Evolutionary conservation across 2,797 vertebrate genomes (phyloP).

Genomic region (Tachyglossus aculeatus): DNA sequence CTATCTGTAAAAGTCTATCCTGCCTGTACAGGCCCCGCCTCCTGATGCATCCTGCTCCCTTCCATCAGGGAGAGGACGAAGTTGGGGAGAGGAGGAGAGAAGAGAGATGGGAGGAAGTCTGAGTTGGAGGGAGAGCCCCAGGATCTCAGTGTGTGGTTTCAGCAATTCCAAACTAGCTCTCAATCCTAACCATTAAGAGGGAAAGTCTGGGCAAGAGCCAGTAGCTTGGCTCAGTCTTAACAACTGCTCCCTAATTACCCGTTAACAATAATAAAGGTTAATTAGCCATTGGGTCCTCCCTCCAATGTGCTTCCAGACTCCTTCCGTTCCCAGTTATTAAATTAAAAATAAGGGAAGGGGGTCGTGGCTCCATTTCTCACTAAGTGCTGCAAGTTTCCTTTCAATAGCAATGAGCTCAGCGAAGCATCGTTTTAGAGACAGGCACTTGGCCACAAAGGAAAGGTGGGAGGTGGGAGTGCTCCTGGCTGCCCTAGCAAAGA

Average conservation of each 20-base stretch:
- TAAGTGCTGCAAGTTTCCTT: background rate
- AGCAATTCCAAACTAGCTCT: background rate
- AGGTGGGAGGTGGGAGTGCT: background rate
- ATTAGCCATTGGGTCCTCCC: constrained; percentile 13
- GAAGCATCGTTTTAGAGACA: background rate
- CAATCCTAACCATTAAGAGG: no score
- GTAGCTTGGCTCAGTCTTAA: background rate
- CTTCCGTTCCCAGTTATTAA: background rate
- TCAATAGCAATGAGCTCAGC: background rate
- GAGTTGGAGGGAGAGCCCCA: background rate
- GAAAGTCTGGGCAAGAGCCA: constrained; percentile 4
- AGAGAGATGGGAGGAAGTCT: background rate
- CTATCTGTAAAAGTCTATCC: no score
- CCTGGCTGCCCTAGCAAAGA: background rate
- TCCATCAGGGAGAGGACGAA: background rate
- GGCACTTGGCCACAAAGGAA: background rate
- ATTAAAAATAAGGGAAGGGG: background rate
- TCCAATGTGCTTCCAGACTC: background rate
- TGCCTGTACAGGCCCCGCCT: no score
- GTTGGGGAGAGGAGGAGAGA: background rate
- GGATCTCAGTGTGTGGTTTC: background rate
- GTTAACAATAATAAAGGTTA: background rate
- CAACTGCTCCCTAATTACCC: constrained; percentile 22
- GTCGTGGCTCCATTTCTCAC: background rate
- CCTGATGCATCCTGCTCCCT: no score